Evolutionary conservation across 2,113 vertebrate species (phyloP).

Genomic region (Pachycephala philippinensis): DNA sequence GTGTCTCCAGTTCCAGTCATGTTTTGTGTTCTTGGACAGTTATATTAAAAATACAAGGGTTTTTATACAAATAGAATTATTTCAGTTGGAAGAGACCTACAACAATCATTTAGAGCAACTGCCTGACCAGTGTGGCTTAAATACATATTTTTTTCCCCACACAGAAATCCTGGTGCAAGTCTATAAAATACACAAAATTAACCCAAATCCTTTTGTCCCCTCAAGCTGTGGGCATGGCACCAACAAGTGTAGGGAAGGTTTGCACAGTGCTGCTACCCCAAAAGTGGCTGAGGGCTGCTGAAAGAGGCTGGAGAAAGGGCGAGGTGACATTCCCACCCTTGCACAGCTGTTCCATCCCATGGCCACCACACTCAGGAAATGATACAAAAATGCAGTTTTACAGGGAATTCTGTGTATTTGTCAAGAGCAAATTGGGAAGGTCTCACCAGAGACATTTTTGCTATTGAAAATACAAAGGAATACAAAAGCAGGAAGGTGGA

Average conservation of each 20-base stretch:
- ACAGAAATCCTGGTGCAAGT: not conserved
- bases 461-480: not conserved
- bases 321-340: not conserved
- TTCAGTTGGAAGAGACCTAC: not conserved
- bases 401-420: not conserved
- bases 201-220: too few species aligned
- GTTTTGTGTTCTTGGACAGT: not conserved
- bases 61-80: not conserved
- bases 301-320: not conserved
- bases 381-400: not conserved
- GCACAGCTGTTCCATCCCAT: not conserved
- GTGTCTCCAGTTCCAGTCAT: not conserved
- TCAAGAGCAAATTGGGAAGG: not conserved
- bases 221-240: not conserved
- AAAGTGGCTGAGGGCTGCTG: not conserved
- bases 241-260: not conserved
- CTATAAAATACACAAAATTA: not conserved
- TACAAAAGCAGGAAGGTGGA: not conserved
- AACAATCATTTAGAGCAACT: not conserved
- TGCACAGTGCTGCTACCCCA: not conserved
- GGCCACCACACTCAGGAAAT: not conserved
- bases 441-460: not conserved
- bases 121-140: not conserved
- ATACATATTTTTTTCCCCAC: not conserved
- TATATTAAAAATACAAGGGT: not conserved